Conservation (phyloP, 1,140 invertebrate genomes). For the Halyomorpha halys region DNA sequence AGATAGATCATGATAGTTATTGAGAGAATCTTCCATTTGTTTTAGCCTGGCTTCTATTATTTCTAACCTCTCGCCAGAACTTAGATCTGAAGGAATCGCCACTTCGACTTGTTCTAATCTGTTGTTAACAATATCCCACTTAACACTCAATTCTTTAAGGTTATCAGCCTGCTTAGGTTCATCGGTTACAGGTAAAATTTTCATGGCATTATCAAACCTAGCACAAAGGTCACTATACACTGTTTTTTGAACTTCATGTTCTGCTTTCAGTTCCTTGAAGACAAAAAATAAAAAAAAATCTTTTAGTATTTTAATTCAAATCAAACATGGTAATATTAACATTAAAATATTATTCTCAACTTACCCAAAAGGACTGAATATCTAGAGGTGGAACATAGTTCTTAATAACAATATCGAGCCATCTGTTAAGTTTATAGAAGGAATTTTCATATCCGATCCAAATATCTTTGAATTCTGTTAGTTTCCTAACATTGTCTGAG, state of each 20-base stretch:
- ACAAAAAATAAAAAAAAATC: slow-evolving; percentile 17
- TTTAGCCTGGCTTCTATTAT: slow-evolving; percentile 48
- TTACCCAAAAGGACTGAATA: slow-evolving; percentile 68
- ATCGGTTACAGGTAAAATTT: slow-evolving; percentile 65
- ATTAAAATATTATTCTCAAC: slow-evolving; percentile 14
- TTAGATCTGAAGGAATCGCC: slow-evolving; percentile 53
- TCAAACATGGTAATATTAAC: neutral
- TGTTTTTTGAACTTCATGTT: slow-evolving; percentile 74
- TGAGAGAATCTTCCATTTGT: slow-evolving; percentile 36
- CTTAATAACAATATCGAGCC: slow-evolving; percentile 58
- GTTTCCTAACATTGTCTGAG: slow-evolving; percentile 51
- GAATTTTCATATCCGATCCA: slow-evolving; percentile 57
- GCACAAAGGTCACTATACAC: slow-evolving; percentile 57
- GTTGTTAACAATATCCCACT: neutral
- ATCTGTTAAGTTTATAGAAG: slow-evolving; percentile 35
- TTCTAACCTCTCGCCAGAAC: slow-evolving; percentile 65
- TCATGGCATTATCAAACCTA: slow-evolving; percentile 63
- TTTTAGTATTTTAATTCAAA: slow-evolving; percentile 25
- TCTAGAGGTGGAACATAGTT: slow-evolving; percentile 54
- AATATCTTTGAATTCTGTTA: slow-evolving; percentile 61
- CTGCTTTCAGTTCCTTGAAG: slow-evolving; percentile 65
- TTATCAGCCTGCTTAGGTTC: slow-evolving; percentile 37
- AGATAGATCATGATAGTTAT: slow-evolving; percentile 40
- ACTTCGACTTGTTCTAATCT: slow-evolving; percentile 46
- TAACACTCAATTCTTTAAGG: neutral